Conservation (phyloP, 1,140 invertebrate genomes). For the Euschistus heros region DNA sequence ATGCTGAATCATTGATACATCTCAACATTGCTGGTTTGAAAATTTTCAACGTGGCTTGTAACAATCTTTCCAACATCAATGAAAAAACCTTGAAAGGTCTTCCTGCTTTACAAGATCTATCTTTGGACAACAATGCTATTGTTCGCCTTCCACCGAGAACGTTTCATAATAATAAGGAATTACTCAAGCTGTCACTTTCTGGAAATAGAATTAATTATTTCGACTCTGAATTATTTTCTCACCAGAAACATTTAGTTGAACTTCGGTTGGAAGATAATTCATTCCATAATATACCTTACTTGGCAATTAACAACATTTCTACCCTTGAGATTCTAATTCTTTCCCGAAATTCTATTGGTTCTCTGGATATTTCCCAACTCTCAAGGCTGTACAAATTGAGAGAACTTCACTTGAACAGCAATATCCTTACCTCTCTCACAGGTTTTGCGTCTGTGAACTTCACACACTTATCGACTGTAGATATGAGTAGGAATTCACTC, state of each 20-base stretch:
- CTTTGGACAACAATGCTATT: conserved; percentile 57
- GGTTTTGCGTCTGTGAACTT: conserved; percentile 66
- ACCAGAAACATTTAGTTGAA: conserved; percentile 59
- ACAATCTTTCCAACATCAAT: conserved; percentile 55
- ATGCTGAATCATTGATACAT: conserved; percentile 48
- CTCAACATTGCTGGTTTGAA: conserved; percentile 61
- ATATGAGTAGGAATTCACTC: conserved; percentile 62
- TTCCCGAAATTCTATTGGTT: conserved; percentile 56
- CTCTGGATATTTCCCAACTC: conserved; percentile 64
- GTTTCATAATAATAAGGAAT: conserved; percentile 62
- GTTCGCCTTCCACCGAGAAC: conserved; percentile 50
- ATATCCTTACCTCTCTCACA: conserved; percentile 59
- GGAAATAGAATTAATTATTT: conserved; percentile 53
- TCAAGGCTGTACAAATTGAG: conserved; percentile 58
- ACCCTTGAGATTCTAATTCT: conserved; percentile 52
- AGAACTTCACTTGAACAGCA: conserved; percentile 61
- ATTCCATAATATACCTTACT: conserved; percentile 63
- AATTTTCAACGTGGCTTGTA: conserved; percentile 56
- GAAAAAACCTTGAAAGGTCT: conserved; percentile 58
- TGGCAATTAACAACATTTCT: conserved; percentile 57
- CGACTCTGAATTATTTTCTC: conserved; percentile 53
- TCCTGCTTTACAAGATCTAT: conserved; percentile 57
- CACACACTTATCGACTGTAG: conserved; percentile 55
- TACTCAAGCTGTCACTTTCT: conserved; percentile 58
- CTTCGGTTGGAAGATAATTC: conserved; percentile 59